Base-by-base conservation (phyloP, 2,797 vertebrate species). In the Eurystomus glaucurus region DNA sequence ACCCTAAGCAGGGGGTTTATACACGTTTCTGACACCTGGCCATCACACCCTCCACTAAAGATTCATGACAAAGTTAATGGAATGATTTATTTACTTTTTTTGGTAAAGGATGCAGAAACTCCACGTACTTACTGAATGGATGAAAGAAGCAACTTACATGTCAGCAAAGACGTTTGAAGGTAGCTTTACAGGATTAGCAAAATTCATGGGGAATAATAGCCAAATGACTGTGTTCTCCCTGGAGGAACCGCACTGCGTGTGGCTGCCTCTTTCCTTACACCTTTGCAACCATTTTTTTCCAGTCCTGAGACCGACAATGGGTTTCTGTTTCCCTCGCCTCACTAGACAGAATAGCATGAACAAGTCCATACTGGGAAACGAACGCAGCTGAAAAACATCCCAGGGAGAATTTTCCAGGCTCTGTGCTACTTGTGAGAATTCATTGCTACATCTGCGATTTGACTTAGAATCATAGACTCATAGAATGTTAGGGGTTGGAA, bases 111-210 rank as follows among this genome's bases (percentile, higher is more conserved):
- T 29, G 16, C 26, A 43, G 48, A 45, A 37, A 22, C 16, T 90
- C 37, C 19, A 46, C 35, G 35, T 43, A 50, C 41, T 39, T 78
- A 48, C n/a, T 37, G 41, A 82, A 72, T n/a, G 55, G 70, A 70
- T 76, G 78, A 89, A 85, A 83, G 39, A 74, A 93, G 60, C 71
- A 85, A 70, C 87, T 93, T 65, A 54, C 14, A 77, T 90, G 52
- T 94, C 86, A 91, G 77, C 83, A 65, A 48, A 71, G 82, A 5
- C 54, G 46, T 43, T 78, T 81, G 28, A 35, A 54, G 58, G 57
- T 35, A 65, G 61, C 83, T 75, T 72, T 68, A 71, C 35, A 54
- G 65, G 85, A 90, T 92, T 80, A 88, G 78, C 70, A 68, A 87
- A 85, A 69, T 41, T 68, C 9, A 22, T 33, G 64, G 74, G 84